These are phyloP conservation scores for Grallaria varia DNA, from an alignment of 2,113 vertebrate genomes.

Conservation along the genomic window DNA sequence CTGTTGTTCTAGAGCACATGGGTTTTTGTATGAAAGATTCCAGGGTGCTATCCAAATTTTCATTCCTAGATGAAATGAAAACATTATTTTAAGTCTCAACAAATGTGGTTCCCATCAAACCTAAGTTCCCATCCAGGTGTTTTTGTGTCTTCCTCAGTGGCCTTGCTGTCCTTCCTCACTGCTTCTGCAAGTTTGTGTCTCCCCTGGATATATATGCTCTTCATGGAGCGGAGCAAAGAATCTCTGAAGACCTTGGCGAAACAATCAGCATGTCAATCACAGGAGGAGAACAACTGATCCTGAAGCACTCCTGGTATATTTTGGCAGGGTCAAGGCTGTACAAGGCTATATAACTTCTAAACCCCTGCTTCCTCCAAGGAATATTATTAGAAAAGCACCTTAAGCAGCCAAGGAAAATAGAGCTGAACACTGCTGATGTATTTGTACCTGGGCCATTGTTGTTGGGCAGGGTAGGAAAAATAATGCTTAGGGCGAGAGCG, in stretches of 20 bases:
- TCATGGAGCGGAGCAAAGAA: not conserved
- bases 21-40: not conserved
- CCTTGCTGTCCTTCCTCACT: not conserved
- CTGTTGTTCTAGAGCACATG: not conserved
- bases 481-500: slow-evolving; percentile 6
- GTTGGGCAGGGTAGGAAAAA: slow-evolving; percentile 15
- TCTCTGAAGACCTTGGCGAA: not conserved
- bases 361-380: not conserved
- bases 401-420: slow-evolving; percentile 27
- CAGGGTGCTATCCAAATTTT: not conserved
- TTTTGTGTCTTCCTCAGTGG: not conserved
- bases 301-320: not conserved
- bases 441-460: slow-evolving; percentile 5
- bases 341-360: not conserved
- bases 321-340: not conserved
- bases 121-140: not conserved
- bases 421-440: not conserved
- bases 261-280: not conserved
- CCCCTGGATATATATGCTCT: not conserved
- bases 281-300: not conserved
- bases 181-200: not conserved
- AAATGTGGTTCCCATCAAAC: not conserved
- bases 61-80: not conserved
- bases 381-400: slow-evolving; percentile 1
- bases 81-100: not conserved